Base-by-base conservation (phyloP, 2,113 vertebrate genomes). In the Campylorhamphus procurvoides region DNA sequence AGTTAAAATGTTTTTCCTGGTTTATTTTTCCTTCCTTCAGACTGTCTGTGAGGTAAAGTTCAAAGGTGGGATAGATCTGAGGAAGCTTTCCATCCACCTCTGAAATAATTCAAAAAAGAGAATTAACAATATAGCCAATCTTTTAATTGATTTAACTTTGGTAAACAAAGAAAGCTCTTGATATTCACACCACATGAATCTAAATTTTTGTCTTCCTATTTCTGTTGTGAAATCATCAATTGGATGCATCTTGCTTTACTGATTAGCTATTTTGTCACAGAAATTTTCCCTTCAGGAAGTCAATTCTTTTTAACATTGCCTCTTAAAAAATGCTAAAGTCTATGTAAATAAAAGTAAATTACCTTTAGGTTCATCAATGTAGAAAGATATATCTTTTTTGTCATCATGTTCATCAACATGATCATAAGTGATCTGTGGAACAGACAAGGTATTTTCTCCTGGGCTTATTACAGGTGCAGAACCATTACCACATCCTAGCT, bases 351-450 rank as follows among this genome's bases (percentile, higher is more conserved):
- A 75, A 59, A 84, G 16, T 52, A 60, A 90, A 60, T 93, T 98
- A 97, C 98, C 98, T 94, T 96, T 68, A 27, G 97, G 95, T 69
- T 98, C 98, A 56, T 96, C 98, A 40, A 96, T 90, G 93, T 98
- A 98, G 93, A 96, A 97, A 29, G 69, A 90, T 14, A 91, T 79
- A 1, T 98, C 97, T 79, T 97, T 98, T 97, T 98, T 98, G 33
- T 98, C 95, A 75, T 98, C 98, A 71, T 53, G 78, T 8, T 95
- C 94, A 29, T 97, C 98, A 17, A 97, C 96, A 67, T 98, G 98
- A 78, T 98, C 96, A 4, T 98, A 98, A 28, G 98, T 99, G 97
- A 99, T 99, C 76, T 98, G 98, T 40, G 98, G 98, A 89, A 99
- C 80, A 18, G 98, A 97, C 55, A 98, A 84, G 12, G 97, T 92